Evolutionary conservation across 2,113 vertebrate genomes (phyloP).

Genomic region (Xiphophorus maculatus): DNA sequence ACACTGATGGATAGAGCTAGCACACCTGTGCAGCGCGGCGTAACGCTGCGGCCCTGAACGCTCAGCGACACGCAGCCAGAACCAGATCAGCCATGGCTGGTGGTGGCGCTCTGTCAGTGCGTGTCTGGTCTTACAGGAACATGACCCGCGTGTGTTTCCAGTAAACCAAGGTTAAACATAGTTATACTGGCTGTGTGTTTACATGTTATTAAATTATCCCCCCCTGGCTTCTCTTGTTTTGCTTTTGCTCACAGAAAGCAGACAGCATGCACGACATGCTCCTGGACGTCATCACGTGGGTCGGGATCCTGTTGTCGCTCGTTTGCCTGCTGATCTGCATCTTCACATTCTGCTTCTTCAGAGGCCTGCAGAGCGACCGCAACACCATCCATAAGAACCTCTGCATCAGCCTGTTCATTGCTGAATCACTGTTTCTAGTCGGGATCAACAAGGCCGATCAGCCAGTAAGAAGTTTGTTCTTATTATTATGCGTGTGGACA

Average conservation of each 20-base stretch:
- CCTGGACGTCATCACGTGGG: constrained; percentile 97
- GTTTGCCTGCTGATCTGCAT: constrained; percentile 98
- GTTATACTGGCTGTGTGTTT: background rate
- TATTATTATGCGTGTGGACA: background rate
- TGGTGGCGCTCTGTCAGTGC: background rate
- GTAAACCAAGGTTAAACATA: constrained; percentile 21
- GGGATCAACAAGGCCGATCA: constrained; percentile 98
- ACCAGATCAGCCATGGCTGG: constrained; percentile 35
- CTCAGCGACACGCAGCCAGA: constrained; percentile 51
- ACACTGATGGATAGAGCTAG: constrained; percentile 76
- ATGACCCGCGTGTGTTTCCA: constrained; percentile 29
- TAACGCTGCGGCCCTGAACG: constrained; percentile 62
- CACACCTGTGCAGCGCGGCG: constrained; percentile 67
- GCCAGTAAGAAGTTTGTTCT: constrained; percentile 83
- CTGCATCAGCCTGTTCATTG: constrained; percentile 97
- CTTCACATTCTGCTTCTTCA: constrained; percentile 99
- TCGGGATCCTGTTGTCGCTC: constrained; percentile 96
- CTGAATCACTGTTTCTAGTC: constrained; percentile 95
- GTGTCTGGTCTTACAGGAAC: constrained; percentile 15
- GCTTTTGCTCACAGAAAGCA: constrained; percentile 81
- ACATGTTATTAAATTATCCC: background rate
- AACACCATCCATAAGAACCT: constrained; percentile 99
- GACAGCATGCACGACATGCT: constrained; percentile 93
- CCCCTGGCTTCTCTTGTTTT: constrained; percentile 2
- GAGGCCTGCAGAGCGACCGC: constrained; percentile 95